Base-by-base conservation (phyloP, 1,140 invertebrate genomes). In the Amphibalanus amphitrite region DNA sequence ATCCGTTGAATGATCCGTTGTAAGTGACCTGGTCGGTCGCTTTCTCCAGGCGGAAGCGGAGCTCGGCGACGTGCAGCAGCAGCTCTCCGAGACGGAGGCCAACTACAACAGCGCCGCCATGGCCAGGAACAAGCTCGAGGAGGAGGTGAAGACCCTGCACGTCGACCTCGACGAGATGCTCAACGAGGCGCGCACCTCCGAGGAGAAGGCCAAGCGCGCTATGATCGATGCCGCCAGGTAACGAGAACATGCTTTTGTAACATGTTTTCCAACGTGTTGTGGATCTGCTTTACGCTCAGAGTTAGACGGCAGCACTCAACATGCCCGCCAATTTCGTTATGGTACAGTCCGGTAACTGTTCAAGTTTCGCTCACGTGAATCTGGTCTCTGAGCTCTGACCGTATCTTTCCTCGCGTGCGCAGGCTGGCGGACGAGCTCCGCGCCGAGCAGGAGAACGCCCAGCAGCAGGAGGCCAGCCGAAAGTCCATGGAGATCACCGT, bases 91-190 rank as follows among this genome's bases (percentile, higher is more conserved):
- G 82, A 84, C 98, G 68, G 87, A 90, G 75, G 91, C 93, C 74
- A 90, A 95, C 82, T 94, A 91, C 79, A 90, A 91, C 73, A 94
- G 92, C 77, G 87, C 97, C 76, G 89, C 90, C 67, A 89, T 92
- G 75, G 91, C 93, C 82, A 98, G 98, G 90, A 93, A 94, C 85
- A 99, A 99, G 87, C 85, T 98, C 77, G 97, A 99, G 81, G 89
- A 90, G 75, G 97, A 99, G 84, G 85, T 98, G 78, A 90, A 95
- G 81, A 95, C 95, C 73, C 88, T 98, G 79, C 93, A 97, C 85
- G 87, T 87, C 73, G 84, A 85, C 74, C 78, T 85, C 28, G 83
- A 82, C 72, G 84, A 85, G 71, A 82, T 82, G 30, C 75, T 81
- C 69, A 80, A 79, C 68, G 81, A 83, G 73, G 81, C 40, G 70